Evolutionary conservation across 2,113 vertebrate genomes (phyloP).

Genomic region (Hiodon tergisus): DNA sequence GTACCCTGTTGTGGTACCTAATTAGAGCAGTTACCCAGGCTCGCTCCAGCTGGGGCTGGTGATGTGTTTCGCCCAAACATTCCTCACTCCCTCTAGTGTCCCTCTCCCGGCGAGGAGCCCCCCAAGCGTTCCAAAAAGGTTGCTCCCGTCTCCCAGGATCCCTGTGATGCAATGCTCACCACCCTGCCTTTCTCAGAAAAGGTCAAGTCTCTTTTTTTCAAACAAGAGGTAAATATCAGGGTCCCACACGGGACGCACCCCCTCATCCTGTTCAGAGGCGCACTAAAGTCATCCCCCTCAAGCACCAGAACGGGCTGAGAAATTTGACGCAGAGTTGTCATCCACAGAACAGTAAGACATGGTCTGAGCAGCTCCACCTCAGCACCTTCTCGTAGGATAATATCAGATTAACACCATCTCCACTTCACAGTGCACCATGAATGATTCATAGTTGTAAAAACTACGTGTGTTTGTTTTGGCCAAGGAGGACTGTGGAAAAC

Average conservation of each 20-base stretch:
- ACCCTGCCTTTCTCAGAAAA: constrained; percentile 21
- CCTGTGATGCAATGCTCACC: constrained; percentile 16
- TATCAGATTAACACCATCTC: constrained; percentile 29
- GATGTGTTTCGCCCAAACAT: too few species aligned
- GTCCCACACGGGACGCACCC: not conserved
- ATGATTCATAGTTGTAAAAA: constrained; percentile 24
- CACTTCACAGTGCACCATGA: constrained; percentile 23
- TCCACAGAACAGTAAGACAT: not conserved
- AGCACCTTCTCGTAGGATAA: not conserved
- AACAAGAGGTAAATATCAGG: constrained; percentile 32
- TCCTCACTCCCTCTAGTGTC: not conserved
- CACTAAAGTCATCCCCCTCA: not conserved
- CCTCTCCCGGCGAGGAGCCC: not conserved
- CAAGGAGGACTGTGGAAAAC: too few species aligned
- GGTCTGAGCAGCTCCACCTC: not conserved
- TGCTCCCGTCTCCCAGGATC: not conserved
- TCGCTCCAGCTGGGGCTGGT: too few species aligned
- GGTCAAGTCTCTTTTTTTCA: constrained; percentile 33
- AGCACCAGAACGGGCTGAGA: not conserved
- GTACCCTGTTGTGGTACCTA: too few species aligned
- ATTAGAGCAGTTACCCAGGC: too few species aligned
- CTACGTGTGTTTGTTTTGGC: not conserved
- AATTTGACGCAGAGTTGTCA: not conserved
- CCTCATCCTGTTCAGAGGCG: constrained; percentile 3
- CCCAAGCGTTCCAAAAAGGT: not conserved